Conservation (phyloP, 2,888 invertebrate species). For the Amphiduros pacificus region DNA sequence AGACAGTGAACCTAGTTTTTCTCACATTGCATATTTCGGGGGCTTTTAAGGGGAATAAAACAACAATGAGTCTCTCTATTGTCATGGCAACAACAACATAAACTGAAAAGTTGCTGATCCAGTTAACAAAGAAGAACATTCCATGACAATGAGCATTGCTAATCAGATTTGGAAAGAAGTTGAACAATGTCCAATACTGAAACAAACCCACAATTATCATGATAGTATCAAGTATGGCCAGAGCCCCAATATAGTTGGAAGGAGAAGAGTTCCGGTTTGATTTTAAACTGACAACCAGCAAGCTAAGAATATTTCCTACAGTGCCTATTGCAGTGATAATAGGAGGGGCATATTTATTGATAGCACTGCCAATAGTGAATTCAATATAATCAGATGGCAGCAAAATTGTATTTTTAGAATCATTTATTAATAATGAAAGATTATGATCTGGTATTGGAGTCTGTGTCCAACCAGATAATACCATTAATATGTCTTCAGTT, state of each 20-base stretch:
- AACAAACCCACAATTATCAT: not conserved
- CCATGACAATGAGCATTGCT: not conserved
- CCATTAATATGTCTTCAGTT: too few relatives aligned
- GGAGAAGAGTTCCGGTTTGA: not conserved
- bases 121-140: constrained; percentile 1
- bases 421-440: too few relatives aligned
- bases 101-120: not conserved
- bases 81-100: not conserved
- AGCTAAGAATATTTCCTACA: not conserved
- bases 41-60: not conserved
- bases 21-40: not conserved
- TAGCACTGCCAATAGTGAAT: not conserved
- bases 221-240: not conserved
- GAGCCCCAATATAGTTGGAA: not conserved
- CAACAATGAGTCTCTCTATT: not conserved
- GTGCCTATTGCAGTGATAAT: not conserved
- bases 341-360: not conserved
- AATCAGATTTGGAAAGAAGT: not conserved
- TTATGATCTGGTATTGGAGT: too few relatives aligned
- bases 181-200: not conserved
- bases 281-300: not conserved
- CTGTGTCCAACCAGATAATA: too few relatives aligned
- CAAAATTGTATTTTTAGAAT: too few relatives aligned
- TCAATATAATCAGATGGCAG: too few relatives aligned
- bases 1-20: not conserved